Base-by-base conservation (phyloP, 2,797 vertebrate species). In the Ibycter americanus region DNA sequence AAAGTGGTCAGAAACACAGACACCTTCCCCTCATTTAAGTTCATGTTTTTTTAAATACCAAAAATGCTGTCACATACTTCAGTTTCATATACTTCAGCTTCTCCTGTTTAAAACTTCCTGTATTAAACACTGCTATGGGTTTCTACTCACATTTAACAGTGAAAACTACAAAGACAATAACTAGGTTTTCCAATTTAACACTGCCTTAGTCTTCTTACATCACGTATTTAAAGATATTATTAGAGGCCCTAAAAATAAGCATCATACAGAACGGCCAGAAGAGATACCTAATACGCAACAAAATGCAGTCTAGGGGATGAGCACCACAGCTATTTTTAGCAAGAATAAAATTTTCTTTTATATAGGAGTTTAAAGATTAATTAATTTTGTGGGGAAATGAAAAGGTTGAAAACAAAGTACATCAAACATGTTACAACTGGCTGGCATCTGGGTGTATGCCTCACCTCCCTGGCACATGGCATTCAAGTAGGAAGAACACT, bases 221-320 rank as follows among this genome's bases (percentile, higher is more conserved):
- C 97, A 97, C 89, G 96, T 90, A 95, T 83, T 90, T 90, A 63
- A 74, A 85, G 95, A 89, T 96, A 94, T 97, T 97, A 96, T 97
- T 95, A 68, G 97, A 96, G 51, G 51, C 44, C 97, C 97, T 98
- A 98, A 98, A 98, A 98, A 98, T 97, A 98, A 97, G 80, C 94
- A 79, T 38, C 79, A 14, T 6, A 21, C 49, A 67, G 77, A 84
- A 65, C 83, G 89, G 96, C 95, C 97, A 96, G 67, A 89, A 93
- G 90, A 92, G 97, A 97, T 56, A 98, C 83, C 92, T 55, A 97
- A 98, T 94, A 97, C 97, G 87, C 95, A 94, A 96, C 97, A 97
- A 97, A 83, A 97, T 77, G 86, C 62, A 82, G n/a, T 16, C 52
- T 32, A 90, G 86, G 26, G 54, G 88, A 80, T 78, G 92, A 94